Base-by-base conservation (phyloP, 2,888 invertebrate genomes). In the Drosophila infuscata region DNA sequence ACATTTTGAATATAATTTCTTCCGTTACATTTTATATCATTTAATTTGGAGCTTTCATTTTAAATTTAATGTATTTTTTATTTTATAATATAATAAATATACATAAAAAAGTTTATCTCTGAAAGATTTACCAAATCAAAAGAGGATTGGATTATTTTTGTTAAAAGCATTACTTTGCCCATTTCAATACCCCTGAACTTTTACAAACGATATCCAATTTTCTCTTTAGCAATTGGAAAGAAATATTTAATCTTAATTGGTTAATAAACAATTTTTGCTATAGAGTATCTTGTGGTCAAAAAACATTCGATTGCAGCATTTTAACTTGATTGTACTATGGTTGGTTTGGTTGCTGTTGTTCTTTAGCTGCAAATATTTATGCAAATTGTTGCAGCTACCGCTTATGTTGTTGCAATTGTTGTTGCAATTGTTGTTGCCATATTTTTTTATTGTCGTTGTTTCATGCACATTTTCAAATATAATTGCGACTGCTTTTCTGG, bases 391-490 rank as follows among this genome's bases (percentile, higher is more conserved):
- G 54, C 64, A 64, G 43, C 29, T 67, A 35, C 11, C 56, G 43
- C 43, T 71, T 54, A 33, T 61, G 15, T 66, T 67, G 53, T 59
- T 60, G 59, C 32, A 60, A 46, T 41, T 61, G 15, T 66, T 67
- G 53, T 59, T 60, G 59, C 32, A 60, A 46, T 41, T 66, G 70
- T 68, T 71, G 66, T 77, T 70, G 71, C 75, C 70, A 85, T 88
- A 85, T 81, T 72, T 88, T 83, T 85, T 83, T 79, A 76, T 76
- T 79, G 78, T 79, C 76, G 79, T 69, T 66, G 76, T 66, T 77
- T 58, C 74, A 69, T 80, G 86, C 83, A 85, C 86, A 83, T 74
- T 85, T 85, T 85, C 85, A 79, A 88, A 85, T 88, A 88, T 85
- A 85, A 85, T 85, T 85, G 88, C 88, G 73, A 79, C 73, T 69